Conservation (phyloP, 2,888 invertebrate genomes). For the Sabatieria punctata region DNA sequence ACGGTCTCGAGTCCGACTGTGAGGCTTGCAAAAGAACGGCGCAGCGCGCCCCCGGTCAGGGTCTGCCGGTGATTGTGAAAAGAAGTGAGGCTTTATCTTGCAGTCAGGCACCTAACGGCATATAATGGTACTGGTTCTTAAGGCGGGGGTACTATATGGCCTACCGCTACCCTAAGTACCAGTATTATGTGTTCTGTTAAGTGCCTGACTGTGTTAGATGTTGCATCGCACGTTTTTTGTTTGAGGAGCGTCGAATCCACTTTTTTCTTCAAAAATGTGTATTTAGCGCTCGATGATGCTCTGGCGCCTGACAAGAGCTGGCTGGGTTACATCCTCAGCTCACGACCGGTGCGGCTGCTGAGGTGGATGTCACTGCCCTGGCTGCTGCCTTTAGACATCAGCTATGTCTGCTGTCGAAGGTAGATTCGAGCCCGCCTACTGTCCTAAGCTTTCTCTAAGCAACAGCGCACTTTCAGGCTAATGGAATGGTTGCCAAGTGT, state of each 20-base stretch:
- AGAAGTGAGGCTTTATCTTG: constrained; percentile 1
- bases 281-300: neutral
- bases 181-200: no score
- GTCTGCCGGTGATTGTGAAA: constrained; percentile 6
- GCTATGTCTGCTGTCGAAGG: constrained; percentile 41
- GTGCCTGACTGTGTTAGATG: no score
- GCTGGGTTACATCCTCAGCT: neutral
- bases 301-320: constrained; percentile 7
- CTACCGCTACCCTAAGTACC: no score
- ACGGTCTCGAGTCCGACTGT: constrained; percentile 3
- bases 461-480: constrained; percentile 39
- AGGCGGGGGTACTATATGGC: no score
- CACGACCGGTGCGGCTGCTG: constrained; percentile 3
- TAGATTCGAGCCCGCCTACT: constrained; percentile 41
- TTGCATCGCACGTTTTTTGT: no score
- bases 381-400: constrained; percentile 67
- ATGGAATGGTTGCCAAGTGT: constrained; percentile 52
- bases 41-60: neutral
- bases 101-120: no score
- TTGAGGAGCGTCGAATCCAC: no score
- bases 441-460: neutral
- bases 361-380: constrained; percentile 55
- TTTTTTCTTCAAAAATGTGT: no score
- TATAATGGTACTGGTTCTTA: no score
- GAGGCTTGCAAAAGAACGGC: constrained; percentile 2